A percentile compares a stretch with the other conserved stretches of the same genome.
These are phyloP conservation scores for Thereva unica DNA, from an alignment of 2,888 invertebrate species.

Conservation along the genomic window DNA sequence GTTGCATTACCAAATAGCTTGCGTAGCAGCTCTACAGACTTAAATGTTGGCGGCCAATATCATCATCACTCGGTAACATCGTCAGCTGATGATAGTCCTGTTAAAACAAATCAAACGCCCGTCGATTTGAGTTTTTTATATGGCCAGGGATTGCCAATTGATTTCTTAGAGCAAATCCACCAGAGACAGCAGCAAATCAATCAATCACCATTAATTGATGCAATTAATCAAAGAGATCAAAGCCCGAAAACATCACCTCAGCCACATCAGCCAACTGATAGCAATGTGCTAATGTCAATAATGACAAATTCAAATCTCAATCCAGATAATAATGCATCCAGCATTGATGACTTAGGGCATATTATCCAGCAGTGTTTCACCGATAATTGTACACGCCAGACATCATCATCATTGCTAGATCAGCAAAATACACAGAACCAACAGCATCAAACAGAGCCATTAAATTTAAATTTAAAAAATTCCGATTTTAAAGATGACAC, in stretches of 20 bases:
- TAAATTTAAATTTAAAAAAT: conserved; percentile 41
- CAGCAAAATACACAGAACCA: conserved; percentile 20
- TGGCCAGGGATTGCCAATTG: conserved; percentile 26
- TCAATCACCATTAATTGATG: not conserved
- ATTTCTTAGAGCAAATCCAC: conserved; percentile 41
- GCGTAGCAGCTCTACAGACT: too few species aligned
- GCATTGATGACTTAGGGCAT: conserved; percentile 41
- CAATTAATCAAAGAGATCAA: conserved; percentile 3
- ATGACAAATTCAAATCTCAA: conserved; percentile 2
- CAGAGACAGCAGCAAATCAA: conserved; percentile 34
- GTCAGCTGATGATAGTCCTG: not conserved
- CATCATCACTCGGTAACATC: not conserved
- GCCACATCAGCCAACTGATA: not conserved
- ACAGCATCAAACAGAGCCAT: conserved; percentile 39
- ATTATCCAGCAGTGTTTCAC: conserved; percentile 44
- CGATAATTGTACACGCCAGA: conserved; percentile 42
- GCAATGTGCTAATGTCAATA: conserved; percentile 16
- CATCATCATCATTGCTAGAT: not conserved
- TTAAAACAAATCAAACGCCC: not conserved
- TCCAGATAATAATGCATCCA: not conserved
- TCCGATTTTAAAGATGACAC: not conserved
- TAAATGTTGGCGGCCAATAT: not conserved
- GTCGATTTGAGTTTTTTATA: conserved; percentile 25
- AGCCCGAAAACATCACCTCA: not conserved
- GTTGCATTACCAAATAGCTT: not conserved